Base-by-base conservation (phyloP, 1,140 invertebrate genomes). In the Pseudomyrmex flavicornis region DNA sequence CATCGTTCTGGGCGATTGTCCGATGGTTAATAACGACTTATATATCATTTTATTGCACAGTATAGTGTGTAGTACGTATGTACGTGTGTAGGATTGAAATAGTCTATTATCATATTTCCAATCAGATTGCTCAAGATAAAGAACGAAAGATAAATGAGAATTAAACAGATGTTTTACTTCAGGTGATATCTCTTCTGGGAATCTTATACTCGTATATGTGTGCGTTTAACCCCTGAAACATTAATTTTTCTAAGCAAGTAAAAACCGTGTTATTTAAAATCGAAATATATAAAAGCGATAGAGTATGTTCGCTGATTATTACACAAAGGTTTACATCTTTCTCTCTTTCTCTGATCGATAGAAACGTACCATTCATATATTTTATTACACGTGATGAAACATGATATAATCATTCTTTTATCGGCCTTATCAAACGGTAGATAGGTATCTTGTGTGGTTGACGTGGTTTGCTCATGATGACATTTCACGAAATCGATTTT, bases 401-500 rank as follows among this genome's bases (percentile, higher is more conserved):
- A 35, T 35, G 35, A 35, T 35, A 5, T 35, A 5, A 35, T 35
- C 35, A 35, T 2, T 35, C 35, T 35, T 35, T 35, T 35, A 35
- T 35, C 35, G 5, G 35, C 5, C 35, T 35, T 35, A 35, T 35
- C 35, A 35, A 35, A 35, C 35, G 35, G 35, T 35, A 35, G 35
- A 35, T 35, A 10, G 73, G 63, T 63, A 63, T 50, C 1, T 2
- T 12, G 46, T 8, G n/a, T 35, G 0, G 35, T 7, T 26, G 26
- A 15, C 26, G 10, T 13, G 61, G 22, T 74, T 74, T 22, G 20
- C 44, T 74, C 50, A 61, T 15, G 35, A 44, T 20, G 62, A 26
- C 62, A 48, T 22, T 58, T 44, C n/a, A 9, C n/a, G 4, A 7
- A 63, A 76, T 65, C 48, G 22, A 76, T 76, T 65, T 52, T 76